A percentile compares a stretch with the other conserved stretches of the same genome.
These are phyloP conservation scores for Protosalanx chinensis DNA, from an alignment of 2,797 vertebrate species.

Conservation along the genomic window DNA sequence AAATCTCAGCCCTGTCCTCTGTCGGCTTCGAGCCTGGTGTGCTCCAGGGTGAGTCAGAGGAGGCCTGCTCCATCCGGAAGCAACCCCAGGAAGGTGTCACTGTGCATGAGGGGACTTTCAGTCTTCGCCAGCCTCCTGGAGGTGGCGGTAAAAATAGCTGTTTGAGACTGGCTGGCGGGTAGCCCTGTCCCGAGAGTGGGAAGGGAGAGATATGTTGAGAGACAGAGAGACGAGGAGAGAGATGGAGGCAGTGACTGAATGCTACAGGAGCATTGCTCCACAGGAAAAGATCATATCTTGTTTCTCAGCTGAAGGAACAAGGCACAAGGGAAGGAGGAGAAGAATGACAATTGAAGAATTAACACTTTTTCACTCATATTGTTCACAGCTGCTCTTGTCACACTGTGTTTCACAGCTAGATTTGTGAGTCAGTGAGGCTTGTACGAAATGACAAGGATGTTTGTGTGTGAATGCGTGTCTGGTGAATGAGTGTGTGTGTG, in stretches of 20 bases:
- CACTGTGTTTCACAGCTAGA: neutral
- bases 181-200: neutral
- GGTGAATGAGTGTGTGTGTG: constrained; percentile 2
- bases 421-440: constrained; percentile 1
- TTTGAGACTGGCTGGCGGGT: neutral
- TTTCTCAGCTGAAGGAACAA: neutral
- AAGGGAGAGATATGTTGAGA: neutral
- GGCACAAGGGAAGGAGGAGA: neutral
- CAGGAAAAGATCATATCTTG: neutral
- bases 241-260: constrained; percentile 3
- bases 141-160: constrained; percentile 11
- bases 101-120: neutral
- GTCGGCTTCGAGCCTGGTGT: neutral
- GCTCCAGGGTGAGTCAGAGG: neutral
- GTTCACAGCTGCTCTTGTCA: neutral
- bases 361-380: neutral
- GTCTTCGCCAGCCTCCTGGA: neutral
- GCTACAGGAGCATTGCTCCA: constrained; percentile 6
- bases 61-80: neutral
- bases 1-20: neutral
- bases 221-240: neutral
- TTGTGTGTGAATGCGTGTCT: neutral
- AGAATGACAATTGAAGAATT: neutral
- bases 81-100: neutral
- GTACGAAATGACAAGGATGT: neutral